Evolutionary conservation across 2,797 vertebrate species (phyloP), one percentile per base, ranked within the genome.

Genomic region (Melanotaenia nigrans): DNA sequence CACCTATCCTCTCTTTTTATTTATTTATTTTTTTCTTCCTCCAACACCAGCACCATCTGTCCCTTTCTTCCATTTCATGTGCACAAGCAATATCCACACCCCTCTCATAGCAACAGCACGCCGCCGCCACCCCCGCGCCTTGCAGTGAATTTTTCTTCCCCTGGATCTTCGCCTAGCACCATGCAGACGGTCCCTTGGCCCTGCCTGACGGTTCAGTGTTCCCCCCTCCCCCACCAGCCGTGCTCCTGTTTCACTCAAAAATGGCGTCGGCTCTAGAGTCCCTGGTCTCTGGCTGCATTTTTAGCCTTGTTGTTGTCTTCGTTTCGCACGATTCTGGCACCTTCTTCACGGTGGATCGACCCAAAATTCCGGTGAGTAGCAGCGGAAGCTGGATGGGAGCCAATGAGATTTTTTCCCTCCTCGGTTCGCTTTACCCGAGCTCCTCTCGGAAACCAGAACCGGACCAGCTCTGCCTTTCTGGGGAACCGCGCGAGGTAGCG

Each of bases 161-260:
- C 84, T 85, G 79, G 85, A 79, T 90, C 67, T 90, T 79, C 85
- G 87, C 82, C 75, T 84, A 75, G 79, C 82, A 95, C 90, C 59
- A 93, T 87, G 90, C 92, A 93, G 93, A 95, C 94, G 93, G 87
- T 95, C 94, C 94, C 94, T 93, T 76, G 86, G 90, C 85, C 85
- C 75, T 77, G 88, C 85, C 92, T 88, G 89, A 80, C 91, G 76
- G 86, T 86, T 90, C 88, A 57, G 83, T 83, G 87, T 86, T 88
- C 89, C 94, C 93, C 92, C 93, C 92, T 92, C 92, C 94, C 93
- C 93, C 92, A 91, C 89, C 83, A 87, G 83, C 92, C 85, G 83
- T 86, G 94, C 94, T 95, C 93, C 92, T 91, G 94, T 95, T 95
- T 94, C 93, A 94, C 94, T 95, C 92, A 94, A 95, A 95, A 94